phyloP scores from a whole-genome alignment of 2,113 vertebrate species.

The Myotis lucifugus region DNA sequence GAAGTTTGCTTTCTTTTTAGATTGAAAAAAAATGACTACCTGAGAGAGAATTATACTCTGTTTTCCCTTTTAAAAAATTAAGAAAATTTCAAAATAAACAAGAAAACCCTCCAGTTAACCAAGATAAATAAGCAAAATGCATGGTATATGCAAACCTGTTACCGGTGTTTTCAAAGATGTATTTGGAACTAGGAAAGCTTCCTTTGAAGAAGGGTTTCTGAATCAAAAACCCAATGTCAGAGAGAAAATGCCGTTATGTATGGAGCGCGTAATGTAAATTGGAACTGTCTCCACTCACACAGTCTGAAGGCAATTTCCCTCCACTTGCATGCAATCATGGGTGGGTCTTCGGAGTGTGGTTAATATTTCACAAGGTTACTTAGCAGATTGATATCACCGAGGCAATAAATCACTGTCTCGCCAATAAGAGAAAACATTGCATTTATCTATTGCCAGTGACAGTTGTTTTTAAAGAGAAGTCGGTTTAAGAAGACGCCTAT shows the following conservation, averaged over 20 bases:
- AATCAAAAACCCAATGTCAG: neutral
- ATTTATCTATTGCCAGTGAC: neutral
- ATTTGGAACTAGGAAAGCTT: neutral
- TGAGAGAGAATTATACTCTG: neutral
- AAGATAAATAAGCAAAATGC: neutral
- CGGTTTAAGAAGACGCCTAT: neutral
- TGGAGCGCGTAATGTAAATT: neutral
- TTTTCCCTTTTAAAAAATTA: neutral
- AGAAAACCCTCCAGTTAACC: neutral
- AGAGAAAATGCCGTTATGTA: neutral
- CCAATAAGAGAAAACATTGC: neutral
- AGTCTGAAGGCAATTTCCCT: neutral
- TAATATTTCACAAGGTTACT: slow-evolving; percentile 56
- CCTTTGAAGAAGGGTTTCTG: slow-evolving; percentile 1
- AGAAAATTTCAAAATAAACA: slow-evolving; percentile 7
- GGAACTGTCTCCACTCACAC: neutral
- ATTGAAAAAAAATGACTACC: neutral
- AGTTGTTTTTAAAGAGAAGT: neutral
- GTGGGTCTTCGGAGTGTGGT: slow-evolving; percentile 7
- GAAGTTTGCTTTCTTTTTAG: slow-evolving; percentile 4
- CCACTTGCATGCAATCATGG: neutral
- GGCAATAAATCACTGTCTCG: neutral
- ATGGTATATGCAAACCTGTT: neutral
- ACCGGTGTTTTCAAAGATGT: neutral
- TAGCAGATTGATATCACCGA: slow-evolving; percentile 16